phyloP scores from a whole-genome alignment of 92 coral and sea anemone genomes.

The Paragorgia papillata region DNA sequence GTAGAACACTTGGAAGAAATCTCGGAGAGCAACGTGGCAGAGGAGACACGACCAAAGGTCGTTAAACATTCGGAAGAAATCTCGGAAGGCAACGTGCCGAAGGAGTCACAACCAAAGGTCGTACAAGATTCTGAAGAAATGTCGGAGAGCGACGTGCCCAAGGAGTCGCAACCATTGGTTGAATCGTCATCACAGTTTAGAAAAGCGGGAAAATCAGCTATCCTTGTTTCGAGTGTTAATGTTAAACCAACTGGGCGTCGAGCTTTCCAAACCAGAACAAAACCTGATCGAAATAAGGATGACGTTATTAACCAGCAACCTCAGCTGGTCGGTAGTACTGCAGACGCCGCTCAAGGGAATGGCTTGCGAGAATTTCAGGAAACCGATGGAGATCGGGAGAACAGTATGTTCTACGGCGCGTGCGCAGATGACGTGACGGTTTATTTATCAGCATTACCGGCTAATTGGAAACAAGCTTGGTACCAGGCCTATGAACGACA shows the following conservation, averaged over 20 bases:
- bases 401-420: conserved; percentile 14
- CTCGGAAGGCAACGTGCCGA: neutral
- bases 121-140: neutral
- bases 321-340: neutral
- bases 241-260: too few species aligned
- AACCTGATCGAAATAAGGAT: neutral
- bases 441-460: conserved; percentile 15
- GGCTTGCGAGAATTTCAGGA: neutral
- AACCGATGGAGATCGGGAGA: neutral
- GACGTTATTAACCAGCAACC: neutral
- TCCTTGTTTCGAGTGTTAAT: too few species aligned
- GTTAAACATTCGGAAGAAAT: too few species aligned
- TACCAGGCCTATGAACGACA: conserved; percentile 65
- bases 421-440: conserved; percentile 8
- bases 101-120: neutral
- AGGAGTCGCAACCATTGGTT: neutral
- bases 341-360: neutral
- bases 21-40: neutral
- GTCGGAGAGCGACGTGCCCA: neutral
- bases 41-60: too few species aligned
- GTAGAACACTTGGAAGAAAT: neutral
- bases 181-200: too few species aligned
- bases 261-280: neutral
- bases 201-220: too few species aligned
- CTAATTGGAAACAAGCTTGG: conserved; percentile 73